Evolutionary conservation across 2,888 invertebrate species (phyloP).

Genomic region (Caenorhabditis wallacei): DNA sequence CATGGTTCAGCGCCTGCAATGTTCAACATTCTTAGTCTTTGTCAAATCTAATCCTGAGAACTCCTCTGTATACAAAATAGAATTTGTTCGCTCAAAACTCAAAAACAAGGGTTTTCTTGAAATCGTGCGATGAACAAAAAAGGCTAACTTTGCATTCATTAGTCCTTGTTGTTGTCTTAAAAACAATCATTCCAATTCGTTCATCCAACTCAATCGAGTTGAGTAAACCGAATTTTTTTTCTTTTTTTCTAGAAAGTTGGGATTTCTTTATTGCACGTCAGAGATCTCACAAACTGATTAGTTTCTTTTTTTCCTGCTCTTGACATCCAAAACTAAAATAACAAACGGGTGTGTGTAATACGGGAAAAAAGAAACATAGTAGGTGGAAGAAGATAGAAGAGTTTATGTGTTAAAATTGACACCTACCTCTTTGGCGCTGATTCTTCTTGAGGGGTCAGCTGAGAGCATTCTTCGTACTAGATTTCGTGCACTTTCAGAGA

Average conservation of each 20-base stretch:
- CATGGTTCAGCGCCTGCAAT: slow-evolving; percentile 91
- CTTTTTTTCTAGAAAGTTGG: slow-evolving; percentile 3
- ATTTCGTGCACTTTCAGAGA: slow-evolving; percentile 96
- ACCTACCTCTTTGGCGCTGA: slow-evolving; percentile 86
- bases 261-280: slow-evolving; percentile 24
- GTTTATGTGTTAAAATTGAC: slow-evolving; percentile 11
- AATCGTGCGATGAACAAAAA: slow-evolving; percentile 29
- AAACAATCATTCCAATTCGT: slow-evolving; percentile 57
- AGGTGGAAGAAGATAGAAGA: slow-evolving; percentile 16
- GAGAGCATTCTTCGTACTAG: slow-evolving; percentile 94
- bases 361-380: slow-evolving; percentile 23
- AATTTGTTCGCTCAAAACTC: slow-evolving; percentile 33
- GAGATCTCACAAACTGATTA: slow-evolving; percentile 55
- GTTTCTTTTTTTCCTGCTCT: slow-evolving; percentile 34
- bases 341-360: slow-evolving; percentile 47
- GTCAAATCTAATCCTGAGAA: neutral
- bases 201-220: slow-evolving; percentile 55
- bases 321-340: slow-evolving; percentile 35
- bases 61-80: slow-evolving; percentile 26
- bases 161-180: slow-evolving; percentile 44
- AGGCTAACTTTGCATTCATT: slow-evolving; percentile 55
- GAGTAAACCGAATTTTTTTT: slow-evolving; percentile 45
- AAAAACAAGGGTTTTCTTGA: neutral
- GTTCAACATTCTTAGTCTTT: slow-evolving; percentile 4
- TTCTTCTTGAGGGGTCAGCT: slow-evolving; percentile 93